Percentiles rank a stretch among this genome's conserved stretches.
Evolutionary conservation across 1,140 invertebrate genomes (phyloP).

Genomic region (Scylla paramamosain): DNA sequence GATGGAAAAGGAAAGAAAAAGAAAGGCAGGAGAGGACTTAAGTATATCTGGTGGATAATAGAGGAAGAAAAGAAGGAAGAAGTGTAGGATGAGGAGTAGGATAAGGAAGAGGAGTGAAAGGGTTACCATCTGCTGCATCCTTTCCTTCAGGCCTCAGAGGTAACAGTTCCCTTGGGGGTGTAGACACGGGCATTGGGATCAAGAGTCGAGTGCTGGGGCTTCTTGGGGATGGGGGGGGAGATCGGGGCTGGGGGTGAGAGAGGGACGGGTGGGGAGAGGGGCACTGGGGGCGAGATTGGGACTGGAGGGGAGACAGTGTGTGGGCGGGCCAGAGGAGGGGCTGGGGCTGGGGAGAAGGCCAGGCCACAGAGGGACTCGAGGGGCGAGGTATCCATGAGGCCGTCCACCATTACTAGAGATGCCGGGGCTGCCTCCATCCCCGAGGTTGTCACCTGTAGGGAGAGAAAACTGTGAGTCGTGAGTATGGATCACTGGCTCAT

Average conservation of each 20-base stretch:
- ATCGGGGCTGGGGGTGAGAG: slow-evolving; percentile 71
- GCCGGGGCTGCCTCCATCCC: slow-evolving; percentile 52
- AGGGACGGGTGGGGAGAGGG: slow-evolving; percentile 74
- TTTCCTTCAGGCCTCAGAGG: slow-evolving; percentile 63
- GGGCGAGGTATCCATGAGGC: slow-evolving; percentile 76
- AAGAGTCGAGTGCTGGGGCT: slow-evolving; percentile 84
- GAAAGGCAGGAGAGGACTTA: too few species aligned
- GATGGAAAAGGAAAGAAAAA: background rate
- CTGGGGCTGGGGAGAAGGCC: slow-evolving; percentile 78
- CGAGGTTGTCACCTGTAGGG: slow-evolving; percentile 59
- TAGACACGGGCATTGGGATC: slow-evolving; percentile 96
- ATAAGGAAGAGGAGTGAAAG: background rate
- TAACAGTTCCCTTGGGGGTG: slow-evolving; percentile 86
- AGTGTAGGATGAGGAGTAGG: background rate
- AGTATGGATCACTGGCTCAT: too few species aligned
- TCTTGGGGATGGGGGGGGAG: slow-evolving; percentile 70
- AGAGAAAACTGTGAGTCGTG: background rate
- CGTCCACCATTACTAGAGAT: slow-evolving; percentile 70
- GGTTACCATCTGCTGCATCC: background rate
- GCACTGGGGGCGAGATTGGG: slow-evolving; percentile 59
- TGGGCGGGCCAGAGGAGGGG: slow-evolving; percentile 72
- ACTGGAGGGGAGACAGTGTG: slow-evolving; percentile 51
- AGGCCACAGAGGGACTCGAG: slow-evolving; percentile 83
- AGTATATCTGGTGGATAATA: background rate
- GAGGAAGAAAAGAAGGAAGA: background rate